phyloP scores from a whole-genome alignment of 2,113 vertebrate genomes.

The Mohoua ochrocephala region DNA sequence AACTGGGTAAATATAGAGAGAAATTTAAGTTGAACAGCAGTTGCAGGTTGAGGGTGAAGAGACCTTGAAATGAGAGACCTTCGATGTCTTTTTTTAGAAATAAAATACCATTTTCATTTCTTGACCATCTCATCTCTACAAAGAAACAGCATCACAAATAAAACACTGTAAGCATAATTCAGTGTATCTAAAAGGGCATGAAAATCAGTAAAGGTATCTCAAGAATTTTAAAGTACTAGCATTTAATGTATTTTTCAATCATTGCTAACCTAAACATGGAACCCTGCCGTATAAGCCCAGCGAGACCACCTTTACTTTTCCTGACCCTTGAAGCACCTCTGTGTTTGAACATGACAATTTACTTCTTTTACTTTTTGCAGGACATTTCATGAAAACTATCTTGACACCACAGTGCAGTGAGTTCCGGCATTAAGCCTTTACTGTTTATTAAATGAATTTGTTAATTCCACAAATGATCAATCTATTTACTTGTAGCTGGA shows the following conservation, averaged over 20 bases:
- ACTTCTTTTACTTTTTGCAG: not conserved
- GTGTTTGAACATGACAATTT: not conserved
- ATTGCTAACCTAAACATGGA: not conserved
- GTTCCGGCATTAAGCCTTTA: not conserved
- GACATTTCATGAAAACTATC: not conserved
- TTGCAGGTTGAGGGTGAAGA: not conserved
- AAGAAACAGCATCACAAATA: not conserved
- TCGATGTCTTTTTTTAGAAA: not conserved
- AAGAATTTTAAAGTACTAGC: not conserved
- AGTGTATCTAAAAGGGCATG: not conserved
- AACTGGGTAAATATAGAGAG: not conserved
- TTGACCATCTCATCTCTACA: not conserved
- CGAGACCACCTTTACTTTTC: not conserved
- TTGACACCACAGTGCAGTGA: not conserved
- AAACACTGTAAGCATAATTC: not conserved
- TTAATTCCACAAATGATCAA: not conserved
- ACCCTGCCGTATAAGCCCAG: not conserved
- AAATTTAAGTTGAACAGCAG: not conserved
- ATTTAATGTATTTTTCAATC: not conserved
- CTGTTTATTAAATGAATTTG: not conserved
- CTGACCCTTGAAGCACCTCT: not conserved
- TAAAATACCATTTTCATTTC: not conserved
- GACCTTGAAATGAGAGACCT: not conserved
- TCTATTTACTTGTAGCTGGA: not conserved
- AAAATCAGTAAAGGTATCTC: not conserved